Base-by-base conservation (phyloP, 2,888 invertebrate species). In the Spicauda simplicius region DNA sequence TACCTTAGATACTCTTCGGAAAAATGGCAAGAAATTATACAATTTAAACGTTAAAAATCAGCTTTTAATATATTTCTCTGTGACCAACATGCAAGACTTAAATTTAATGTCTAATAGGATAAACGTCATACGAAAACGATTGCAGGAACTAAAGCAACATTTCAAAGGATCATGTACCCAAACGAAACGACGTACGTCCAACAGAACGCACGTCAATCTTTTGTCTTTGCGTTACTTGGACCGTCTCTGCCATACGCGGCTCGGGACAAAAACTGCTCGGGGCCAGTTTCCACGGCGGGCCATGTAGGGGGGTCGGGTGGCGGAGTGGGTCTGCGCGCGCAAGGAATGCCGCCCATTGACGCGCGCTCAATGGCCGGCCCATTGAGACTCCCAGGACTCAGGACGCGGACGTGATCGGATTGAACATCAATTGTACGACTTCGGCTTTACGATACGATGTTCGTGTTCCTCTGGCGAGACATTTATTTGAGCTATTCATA, bases 281-380 rank as follows among this genome's bases (percentile, higher is more conserved):
- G 20, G 62, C 55, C 68, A 53, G 69, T 69, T 68, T 69, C 58
- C 53, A 65, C 72, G 72, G 72, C 74, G 70, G 64, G 75, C 77
- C 79, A 70, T 78, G 76, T 78, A 76, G 64, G 66, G 69, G 59
- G 61, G 16, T 66, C 67, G 71, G 37, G 70, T 65, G 64, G 69
- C 70, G 70, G 69, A 73, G 73, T 64, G 64, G 68, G 56, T 56
- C 33, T 71, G 73, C 73, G 75, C 73, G 71, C 71, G 71, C 70
- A 72, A 64, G 68, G 63, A 59, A 61, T 45, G 48, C 67, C 56
- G 75, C 76, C 64, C 84, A 84, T 81, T 83, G 79, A 84, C 76
- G 64, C 71, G 66, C 67, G 69, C 70, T 85, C 79, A 84, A 84
- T 84, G 85, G 74, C 60, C 79, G 58, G 69, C 59, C 65, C 71